phyloP scores from a whole-genome alignment of 1,140 invertebrate species.

The Magallana angulata region DNA sequence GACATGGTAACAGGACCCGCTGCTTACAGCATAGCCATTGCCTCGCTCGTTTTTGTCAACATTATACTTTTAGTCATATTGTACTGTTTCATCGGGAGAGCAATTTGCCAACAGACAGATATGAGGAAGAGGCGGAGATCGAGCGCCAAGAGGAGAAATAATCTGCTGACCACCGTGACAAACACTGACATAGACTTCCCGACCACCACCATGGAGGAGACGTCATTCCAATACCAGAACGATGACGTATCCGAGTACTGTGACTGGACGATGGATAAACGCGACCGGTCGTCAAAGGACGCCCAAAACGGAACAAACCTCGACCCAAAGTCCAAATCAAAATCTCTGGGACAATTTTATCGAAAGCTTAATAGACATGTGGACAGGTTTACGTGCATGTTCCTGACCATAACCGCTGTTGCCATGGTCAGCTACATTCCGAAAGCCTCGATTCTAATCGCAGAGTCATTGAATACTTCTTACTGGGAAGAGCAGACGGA shows the following conservation, averaged over 20 bases:
- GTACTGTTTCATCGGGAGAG: neutral
- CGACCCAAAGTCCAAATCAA: neutral
- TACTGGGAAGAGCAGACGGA: neutral
- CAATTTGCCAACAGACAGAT: constrained; percentile 9
- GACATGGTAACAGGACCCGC: neutral
- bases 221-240: neutral
- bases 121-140: neutral
- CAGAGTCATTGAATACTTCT: neutral
- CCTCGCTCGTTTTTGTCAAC: constrained; percentile 11
- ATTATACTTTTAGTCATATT: constrained; percentile 15
- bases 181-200: neutral
- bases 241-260: neutral
- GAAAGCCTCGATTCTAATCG: neutral
- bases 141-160: neutral
- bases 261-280: neutral
- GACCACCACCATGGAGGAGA: no score
- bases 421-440: constrained; percentile 2
- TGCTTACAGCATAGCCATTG: neutral
- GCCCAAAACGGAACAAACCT: no score
- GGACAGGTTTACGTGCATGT: constrained; percentile 24
- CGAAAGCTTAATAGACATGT: neutral
- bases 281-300: neutral
- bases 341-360: neutral
- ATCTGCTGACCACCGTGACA: neutral
- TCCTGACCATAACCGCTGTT: neutral